Percentiles rank a stretch among this genome's conserved stretches.
Conservation (phyloP, 2,888 invertebrate species). For the Schizaphis graminum region DNA sequence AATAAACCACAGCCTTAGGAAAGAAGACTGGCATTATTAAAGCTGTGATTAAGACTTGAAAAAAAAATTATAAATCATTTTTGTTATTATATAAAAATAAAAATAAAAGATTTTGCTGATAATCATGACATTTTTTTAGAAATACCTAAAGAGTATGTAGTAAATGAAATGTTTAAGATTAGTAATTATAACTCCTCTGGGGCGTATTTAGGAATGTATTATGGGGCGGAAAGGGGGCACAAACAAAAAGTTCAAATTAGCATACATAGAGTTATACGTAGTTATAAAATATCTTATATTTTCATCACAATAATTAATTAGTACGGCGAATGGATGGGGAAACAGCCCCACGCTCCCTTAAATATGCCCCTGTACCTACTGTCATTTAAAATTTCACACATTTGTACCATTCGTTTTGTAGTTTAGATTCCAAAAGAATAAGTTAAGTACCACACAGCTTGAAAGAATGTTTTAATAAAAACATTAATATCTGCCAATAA, state of each 20-base stretch:
- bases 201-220: no score
- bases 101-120: background rate
- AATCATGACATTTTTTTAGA: background rate
- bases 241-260: no score
- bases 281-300: no score
- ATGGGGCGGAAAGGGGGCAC: no score
- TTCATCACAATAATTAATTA: no score
- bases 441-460: background rate
- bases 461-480: background rate
- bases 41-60: no score
- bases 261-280: no score
- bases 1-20: background rate
- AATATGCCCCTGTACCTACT: background rate
- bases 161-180: background rate
- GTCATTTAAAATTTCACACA: background rate
- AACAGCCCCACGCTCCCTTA: no score
- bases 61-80: background rate
- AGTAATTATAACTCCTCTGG: background rate
- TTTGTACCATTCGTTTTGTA: background rate
- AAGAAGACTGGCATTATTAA: background rate
- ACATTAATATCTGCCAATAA: background rate
- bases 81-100: background rate
- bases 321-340: no score
- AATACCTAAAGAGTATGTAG: background rate
- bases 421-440: background rate